phyloP scores from a whole-genome alignment of 2,888 invertebrate species.

The Rhagonycha lutea region DNA sequence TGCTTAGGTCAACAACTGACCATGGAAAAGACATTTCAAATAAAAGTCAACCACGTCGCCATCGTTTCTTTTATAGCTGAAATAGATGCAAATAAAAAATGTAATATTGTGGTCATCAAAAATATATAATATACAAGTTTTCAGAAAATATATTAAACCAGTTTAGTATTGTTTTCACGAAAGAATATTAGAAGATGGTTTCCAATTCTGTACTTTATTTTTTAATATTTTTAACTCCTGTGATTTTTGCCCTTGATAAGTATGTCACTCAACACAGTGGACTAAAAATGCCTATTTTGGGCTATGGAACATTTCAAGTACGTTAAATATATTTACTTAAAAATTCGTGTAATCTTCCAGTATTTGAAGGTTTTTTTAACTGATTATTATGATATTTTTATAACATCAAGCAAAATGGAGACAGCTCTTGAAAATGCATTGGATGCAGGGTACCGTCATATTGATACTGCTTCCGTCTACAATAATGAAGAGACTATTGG shows the following conservation, averaged over 20 bases:
- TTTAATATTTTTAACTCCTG: not conserved
- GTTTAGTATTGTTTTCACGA: not conserved
- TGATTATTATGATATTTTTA: conserved; percentile 43
- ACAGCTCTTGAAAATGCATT: conserved; percentile 69
- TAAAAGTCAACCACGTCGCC: not conserved
- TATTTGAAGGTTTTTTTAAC: too few relatives aligned
- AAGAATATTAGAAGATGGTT: not conserved
- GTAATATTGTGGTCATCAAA: not conserved
- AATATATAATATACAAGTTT: not conserved
- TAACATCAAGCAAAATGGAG: conserved; percentile 61
- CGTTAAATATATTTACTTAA: not conserved
- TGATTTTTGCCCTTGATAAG: not conserved
- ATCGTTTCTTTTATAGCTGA: not conserved
- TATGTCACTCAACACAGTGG: conserved; percentile 39
- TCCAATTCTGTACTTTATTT: not conserved
- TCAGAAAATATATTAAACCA: not conserved
- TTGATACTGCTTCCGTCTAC: conserved; percentile 71
- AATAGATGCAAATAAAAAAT: not conserved
- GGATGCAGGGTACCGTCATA: conserved; percentile 70
- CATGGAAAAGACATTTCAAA: not conserved
- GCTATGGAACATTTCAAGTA: not conserved
- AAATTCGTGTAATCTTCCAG: too few relatives aligned
- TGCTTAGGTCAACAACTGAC: not conserved
- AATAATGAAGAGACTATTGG: conserved; percentile 71
- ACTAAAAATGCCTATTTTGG: not conserved